phyloP scores from a whole-genome alignment of 2,797 vertebrate genomes.

The Enoplosus armatus region DNA sequence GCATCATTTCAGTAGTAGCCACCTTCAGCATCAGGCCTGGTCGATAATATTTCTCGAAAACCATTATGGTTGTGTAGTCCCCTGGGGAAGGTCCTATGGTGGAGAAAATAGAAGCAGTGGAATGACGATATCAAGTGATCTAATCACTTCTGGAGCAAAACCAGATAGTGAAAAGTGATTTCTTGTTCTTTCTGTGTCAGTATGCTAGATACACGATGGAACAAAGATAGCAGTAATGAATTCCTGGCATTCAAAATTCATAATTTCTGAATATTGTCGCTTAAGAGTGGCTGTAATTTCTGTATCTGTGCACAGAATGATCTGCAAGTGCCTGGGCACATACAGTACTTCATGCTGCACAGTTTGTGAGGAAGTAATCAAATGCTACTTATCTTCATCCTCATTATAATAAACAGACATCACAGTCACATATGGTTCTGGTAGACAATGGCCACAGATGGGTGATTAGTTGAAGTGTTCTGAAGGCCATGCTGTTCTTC shows the following conservation, averaged over 20 bases:
- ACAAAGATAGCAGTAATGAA: slow-evolving; percentile 66
- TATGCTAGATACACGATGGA: slow-evolving; percentile 43
- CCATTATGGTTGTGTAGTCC: slow-evolving; percentile 76
- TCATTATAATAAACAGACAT: slow-evolving; percentile 80
- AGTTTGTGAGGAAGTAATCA: slow-evolving; percentile 79
- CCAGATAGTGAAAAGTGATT: slow-evolving; percentile 73
- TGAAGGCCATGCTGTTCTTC: slow-evolving; percentile 73
- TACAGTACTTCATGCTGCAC: slow-evolving; percentile 53
- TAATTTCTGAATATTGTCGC: slow-evolving; percentile 52
- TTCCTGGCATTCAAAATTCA: slow-evolving; percentile 61
- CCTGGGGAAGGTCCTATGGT: slow-evolving; percentile 53
- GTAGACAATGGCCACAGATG: slow-evolving; percentile 82
- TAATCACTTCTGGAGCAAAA: slow-evolving; percentile 75
- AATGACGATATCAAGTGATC: slow-evolving; percentile 75
- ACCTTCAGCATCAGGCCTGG: slow-evolving; percentile 64
- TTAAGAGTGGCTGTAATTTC: slow-evolving; percentile 53
- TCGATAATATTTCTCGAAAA: slow-evolving; percentile 82
- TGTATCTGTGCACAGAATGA: slow-evolving; percentile 49
- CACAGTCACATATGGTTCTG: slow-evolving; percentile 71
- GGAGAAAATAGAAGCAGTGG: slow-evolving; percentile 71
- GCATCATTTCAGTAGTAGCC: slow-evolving; percentile 63
- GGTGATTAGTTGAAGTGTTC: slow-evolving; percentile 80
- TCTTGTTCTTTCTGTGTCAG: slow-evolving; percentile 67
- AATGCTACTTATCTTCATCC: slow-evolving; percentile 77
- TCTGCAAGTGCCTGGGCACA: slow-evolving; percentile 53